phyloP scores from a whole-genome alignment of 2,888 invertebrate species.

The Drosophila nigricruria region DNA sequence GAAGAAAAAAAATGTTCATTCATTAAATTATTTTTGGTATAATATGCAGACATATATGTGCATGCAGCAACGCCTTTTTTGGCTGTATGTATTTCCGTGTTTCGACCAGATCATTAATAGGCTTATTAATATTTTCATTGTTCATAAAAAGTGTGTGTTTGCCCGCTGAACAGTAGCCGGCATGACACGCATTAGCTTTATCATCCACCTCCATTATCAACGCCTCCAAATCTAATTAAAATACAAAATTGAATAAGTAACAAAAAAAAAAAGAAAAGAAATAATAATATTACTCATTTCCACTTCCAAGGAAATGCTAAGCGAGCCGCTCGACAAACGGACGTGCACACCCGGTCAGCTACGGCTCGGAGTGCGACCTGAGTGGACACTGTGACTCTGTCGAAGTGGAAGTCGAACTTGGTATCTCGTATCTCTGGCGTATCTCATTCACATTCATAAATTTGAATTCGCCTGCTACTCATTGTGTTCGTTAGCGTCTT shows the following conservation, averaged over 20 bases:
- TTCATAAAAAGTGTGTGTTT: conserved; percentile 27
- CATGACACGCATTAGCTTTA: conserved; percentile 63
- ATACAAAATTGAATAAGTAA: conserved; percentile 67
- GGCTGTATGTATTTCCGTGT: conserved; percentile 22
- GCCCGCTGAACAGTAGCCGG: conserved; percentile 56
- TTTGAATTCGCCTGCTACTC: conserved; percentile 71
- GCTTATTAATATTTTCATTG: conserved; percentile 58
- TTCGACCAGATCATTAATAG: conserved; percentile 49
- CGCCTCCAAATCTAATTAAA: conserved; percentile 74
- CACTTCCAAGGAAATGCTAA: conserved; percentile 78
- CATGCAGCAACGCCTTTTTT: conserved; percentile 4
- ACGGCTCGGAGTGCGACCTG: conserved; percentile 2
- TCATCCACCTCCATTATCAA: conserved; percentile 61
- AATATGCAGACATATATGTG: conserved; percentile 16
- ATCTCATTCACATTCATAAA: conserved; percentile 82
- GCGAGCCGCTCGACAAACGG: conserved; percentile 61
- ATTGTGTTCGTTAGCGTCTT: conserved; percentile 64
- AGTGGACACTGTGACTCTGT: background rate
- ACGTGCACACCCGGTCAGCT: conserved; percentile 55
- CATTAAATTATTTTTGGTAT: conserved; percentile 24
- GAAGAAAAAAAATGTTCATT: conserved; percentile 25
- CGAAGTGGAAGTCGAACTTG: conserved; percentile 14
- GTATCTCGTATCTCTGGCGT: conserved; percentile 67
- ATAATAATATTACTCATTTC: conserved; percentile 73
- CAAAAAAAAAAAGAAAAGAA: background rate